Percentiles rank a stretch among this genome's conserved stretches.
Evolutionary conservation across 35 echinoderm and acorn worm species (phyloP).

Genomic region (Amphiura filiformis): DNA sequence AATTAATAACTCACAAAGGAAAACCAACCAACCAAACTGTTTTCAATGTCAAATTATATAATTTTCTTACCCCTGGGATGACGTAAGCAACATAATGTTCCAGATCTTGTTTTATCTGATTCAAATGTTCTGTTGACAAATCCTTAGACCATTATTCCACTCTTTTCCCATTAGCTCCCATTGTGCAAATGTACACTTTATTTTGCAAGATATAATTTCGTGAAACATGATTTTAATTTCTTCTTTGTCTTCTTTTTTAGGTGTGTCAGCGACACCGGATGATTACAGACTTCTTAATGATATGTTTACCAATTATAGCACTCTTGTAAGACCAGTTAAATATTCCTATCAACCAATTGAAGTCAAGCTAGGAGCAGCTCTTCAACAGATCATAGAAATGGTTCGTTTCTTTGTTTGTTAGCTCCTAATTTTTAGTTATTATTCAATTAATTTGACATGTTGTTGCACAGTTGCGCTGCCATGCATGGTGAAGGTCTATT

Average conservation of each 20-base stretch:
- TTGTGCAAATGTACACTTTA: neutral
- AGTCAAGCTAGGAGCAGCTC: constrained; percentile 64
- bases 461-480: neutral
- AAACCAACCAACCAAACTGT: too few species aligned
- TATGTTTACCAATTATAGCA: constrained; percentile 70
- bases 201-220: neutral
- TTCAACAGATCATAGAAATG: constrained; percentile 98
- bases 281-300: constrained; percentile 62
- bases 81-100: too few species aligned
- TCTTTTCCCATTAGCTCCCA: too few species aligned
- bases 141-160: too few species aligned
- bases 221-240: too few species aligned
- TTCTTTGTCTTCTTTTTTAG: constrained; percentile 33
- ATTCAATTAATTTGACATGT: neutral
- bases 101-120: too few species aligned
- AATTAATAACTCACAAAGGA: too few species aligned
- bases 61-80: too few species aligned
- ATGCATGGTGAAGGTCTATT: neutral
- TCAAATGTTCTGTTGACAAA: too few species aligned
- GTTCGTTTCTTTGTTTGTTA: constrained; percentile 21
- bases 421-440: neutral
- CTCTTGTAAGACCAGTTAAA: constrained; percentile 58
- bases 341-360: constrained; percentile 21
- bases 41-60: too few species aligned
- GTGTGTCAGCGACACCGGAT: constrained; percentile 29